Base-by-base conservation (phyloP, 2,888 invertebrate genomes). In the Rhamphomyia laevipes region DNA sequence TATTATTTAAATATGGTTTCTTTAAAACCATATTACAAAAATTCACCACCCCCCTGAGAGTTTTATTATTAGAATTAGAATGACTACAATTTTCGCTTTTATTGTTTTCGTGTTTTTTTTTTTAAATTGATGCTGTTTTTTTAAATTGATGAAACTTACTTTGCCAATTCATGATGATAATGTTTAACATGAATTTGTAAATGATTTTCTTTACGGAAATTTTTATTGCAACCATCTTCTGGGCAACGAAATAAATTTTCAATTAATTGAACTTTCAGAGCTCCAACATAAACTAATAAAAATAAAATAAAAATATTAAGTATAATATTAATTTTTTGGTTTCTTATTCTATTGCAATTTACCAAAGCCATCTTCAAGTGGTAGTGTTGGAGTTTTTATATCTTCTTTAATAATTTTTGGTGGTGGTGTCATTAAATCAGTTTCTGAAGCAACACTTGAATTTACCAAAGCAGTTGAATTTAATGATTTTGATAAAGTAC, bases 101-200 rank as follows among this genome's bases (percentile, higher is more conserved):
- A 30, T 30, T 6, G 11, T 30, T 6, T 6, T 11, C 6, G 30
- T 6, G 11, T 11, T 30, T 9, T 9, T 9, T 13, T 10, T 38
- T 38, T 2, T 17, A 5, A 16, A 16, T 21, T n/a, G 7, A 43
- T n/a, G 10, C 7, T 9, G 9, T 23, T 41, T 23, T 12, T 13
- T 30, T 3, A 21, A 17, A 37, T 11, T 16, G 11, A 2, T 41
- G 13, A 30, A 27, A 51, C 61, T 58, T 57, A 80, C 65, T 84
- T 81, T 2, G 80, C 78, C 51, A 86, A 76, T 55, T 89, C 86
- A 2, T 82, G 80, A 69, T 94, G 95, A 67, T 94, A 94, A 67
- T 95, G 93, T 62, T 94, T 94, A 40, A 94, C 85, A 65, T 95
- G 95, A 81, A 92, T 93, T 71, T 87, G 85, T 10, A 95, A 73